These are phyloP conservation scores for Laterallus jamaicensis DNA, from an alignment of 2,113 vertebrate species.

Conservation along the genomic window DNA sequence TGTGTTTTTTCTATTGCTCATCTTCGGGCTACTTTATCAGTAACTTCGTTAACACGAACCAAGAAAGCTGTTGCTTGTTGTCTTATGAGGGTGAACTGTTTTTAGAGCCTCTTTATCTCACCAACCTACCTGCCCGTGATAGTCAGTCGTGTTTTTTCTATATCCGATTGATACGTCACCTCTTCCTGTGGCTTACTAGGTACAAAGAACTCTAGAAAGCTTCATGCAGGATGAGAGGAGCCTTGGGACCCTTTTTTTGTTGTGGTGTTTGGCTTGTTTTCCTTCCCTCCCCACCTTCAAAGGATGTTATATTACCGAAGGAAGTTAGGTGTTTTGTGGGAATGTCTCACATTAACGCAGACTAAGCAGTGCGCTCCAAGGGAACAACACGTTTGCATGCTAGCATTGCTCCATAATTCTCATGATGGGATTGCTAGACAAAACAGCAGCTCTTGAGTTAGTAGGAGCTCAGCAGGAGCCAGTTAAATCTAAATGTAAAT, in stretches of 20 bases:
- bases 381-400: background rate
- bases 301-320: background rate
- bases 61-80: background rate
- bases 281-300: background rate
- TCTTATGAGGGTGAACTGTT: background rate
- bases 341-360: background rate
- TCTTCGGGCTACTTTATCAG: background rate
- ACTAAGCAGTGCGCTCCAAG: background rate
- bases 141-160: background rate
- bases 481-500: constrained; percentile 14
- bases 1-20: background rate
- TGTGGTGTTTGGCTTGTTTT: background rate
- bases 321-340: background rate
- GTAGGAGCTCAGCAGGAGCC: background rate
- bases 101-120: background rate
- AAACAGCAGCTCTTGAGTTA: background rate
- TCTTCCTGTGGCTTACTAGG: background rate
- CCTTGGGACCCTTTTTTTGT: background rate
- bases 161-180: background rate
- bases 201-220: background rate
- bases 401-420: background rate
- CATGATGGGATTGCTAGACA: background rate
- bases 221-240: background rate
- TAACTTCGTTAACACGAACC: background rate
- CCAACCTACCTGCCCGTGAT: background rate